These are phyloP conservation scores for Plestiodon gilberti DNA, from an alignment of 2,113 vertebrate genomes.

Conservation along the genomic window DNA sequence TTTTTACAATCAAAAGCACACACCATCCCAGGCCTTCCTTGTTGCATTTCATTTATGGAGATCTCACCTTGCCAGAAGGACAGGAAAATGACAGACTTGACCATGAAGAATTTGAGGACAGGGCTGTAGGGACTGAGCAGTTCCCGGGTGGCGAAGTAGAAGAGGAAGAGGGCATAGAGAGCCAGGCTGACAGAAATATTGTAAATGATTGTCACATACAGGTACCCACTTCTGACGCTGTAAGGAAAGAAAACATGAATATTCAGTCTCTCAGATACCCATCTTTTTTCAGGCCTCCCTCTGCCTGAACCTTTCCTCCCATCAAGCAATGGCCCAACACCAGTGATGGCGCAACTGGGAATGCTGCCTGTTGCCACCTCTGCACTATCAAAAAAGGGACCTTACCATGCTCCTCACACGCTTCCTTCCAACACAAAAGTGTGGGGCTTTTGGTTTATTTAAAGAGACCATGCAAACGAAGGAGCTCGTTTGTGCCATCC, in stretches of 20 bases:
- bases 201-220: slow-evolving; percentile 95
- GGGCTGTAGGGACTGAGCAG: slow-evolving; percentile 93
- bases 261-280: slow-evolving; percentile 10
- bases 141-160: slow-evolving; percentile 92
- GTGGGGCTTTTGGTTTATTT: too few relatives aligned
- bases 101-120: slow-evolving; percentile 97
- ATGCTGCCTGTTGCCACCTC: too few relatives aligned
- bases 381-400: too few relatives aligned
- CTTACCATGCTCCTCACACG: too few relatives aligned
- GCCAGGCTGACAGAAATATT: slow-evolving; percentile 96
- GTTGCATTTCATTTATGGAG: background rate
- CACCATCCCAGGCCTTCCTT: background rate
- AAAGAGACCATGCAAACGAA: too few relatives aligned
- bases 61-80: slow-evolving; percentile 95
- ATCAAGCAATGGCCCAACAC: background rate
- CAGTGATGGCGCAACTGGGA: background rate
- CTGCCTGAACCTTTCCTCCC: background rate
- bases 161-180: slow-evolving; percentile 94
- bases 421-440: too few relatives aligned
- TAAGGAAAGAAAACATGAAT: background rate
- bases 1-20: too few relatives aligned
- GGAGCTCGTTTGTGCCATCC: too few relatives aligned
- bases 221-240: slow-evolving; percentile 92
- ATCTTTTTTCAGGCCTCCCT: background rate
- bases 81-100: slow-evolving; percentile 97